These are phyloP conservation scores for Ramphastos sulfuratus DNA, from an alignment of 2,113 vertebrate species.

Conservation along the genomic window DNA sequence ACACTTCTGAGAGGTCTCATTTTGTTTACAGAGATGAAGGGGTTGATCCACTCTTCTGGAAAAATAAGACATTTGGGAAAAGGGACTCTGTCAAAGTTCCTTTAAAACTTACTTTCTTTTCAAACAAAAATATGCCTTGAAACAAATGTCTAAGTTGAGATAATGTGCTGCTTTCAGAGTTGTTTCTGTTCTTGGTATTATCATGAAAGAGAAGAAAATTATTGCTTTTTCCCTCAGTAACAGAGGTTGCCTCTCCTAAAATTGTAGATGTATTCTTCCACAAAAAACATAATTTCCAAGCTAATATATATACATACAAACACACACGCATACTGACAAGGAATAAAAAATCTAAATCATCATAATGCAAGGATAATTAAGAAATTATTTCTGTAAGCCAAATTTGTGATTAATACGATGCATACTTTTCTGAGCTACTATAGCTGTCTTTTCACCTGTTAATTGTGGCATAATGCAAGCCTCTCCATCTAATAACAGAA, in stretches of 20 bases:
- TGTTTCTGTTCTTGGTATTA: not conserved
- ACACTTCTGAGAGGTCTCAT: not conserved
- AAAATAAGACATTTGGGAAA: not conserved
- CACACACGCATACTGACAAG: not conserved
- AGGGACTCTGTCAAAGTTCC: not conserved
- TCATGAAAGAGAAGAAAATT: not conserved
- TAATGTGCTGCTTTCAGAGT: not conserved
- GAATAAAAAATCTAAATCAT: not conserved
- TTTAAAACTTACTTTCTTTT: not conserved
- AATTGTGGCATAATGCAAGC: not conserved
- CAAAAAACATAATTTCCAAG: not conserved
- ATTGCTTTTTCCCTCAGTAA: not conserved
- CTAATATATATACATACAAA: not conserved
- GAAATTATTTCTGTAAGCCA: not conserved
- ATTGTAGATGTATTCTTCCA: not conserved
- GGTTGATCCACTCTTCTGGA: not conserved
- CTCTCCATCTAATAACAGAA: not conserved
- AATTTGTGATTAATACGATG: not conserved
- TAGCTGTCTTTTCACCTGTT: not conserved
- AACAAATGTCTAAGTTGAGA: not conserved
- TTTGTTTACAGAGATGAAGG: conserved; percentile 14
- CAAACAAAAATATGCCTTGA: not conserved
- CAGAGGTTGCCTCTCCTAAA: not conserved
- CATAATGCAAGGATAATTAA: not conserved
- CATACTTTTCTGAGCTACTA: not conserved